A percentile compares a stretch with the other conserved stretches of the same genome.
These are phyloP conservation scores for Cyprinella venusta DNA, from an alignment of 2,797 vertebrate genomes.

Conservation along the genomic window DNA sequence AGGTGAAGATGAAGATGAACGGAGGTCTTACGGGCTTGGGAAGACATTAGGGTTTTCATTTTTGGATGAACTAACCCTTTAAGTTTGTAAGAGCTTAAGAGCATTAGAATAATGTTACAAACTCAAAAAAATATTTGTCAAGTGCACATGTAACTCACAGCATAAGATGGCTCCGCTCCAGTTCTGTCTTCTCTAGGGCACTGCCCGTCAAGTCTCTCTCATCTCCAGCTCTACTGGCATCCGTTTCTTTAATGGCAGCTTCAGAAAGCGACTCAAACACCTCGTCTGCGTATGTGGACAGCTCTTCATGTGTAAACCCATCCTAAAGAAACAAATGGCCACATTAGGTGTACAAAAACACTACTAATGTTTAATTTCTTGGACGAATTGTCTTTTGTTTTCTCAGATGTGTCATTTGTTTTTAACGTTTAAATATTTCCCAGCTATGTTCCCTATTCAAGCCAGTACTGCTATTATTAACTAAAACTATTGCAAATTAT, in stretches of 20 bases:
- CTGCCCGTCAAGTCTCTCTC: slow-evolving; percentile 88
- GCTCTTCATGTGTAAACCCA: slow-evolving; percentile 89
- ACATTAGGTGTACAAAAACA: slow-evolving; percentile 1
- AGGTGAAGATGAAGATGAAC: no score
- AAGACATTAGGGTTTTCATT: no score
- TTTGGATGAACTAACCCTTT: no score
- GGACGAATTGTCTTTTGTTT: no score
- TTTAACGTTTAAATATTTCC: neutral
- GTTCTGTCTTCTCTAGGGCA: slow-evolving; percentile 86
- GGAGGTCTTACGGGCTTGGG: no score
- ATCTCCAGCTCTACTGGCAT: slow-evolving; percentile 73
- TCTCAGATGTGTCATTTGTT: neutral
- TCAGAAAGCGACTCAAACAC: slow-evolving; percentile 94
- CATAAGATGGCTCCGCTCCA: slow-evolving; percentile 94
- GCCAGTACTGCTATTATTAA: neutral
- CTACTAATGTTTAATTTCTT: neutral
- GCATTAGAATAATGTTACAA: neutral
- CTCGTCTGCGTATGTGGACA: slow-evolving; percentile 93
- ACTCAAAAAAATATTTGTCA: neutral
- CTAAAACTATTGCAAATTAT: no score
- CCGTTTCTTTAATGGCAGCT: slow-evolving; percentile 85
- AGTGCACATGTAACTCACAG: slow-evolving; percentile 79
- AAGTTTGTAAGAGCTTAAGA: neutral
- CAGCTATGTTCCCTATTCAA: neutral
- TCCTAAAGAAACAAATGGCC: slow-evolving; percentile 77